These are phyloP conservation scores for Pocillopora verrucosa DNA, from an alignment of 64 coral and sea anemone species.

Conservation along the genomic window DNA sequence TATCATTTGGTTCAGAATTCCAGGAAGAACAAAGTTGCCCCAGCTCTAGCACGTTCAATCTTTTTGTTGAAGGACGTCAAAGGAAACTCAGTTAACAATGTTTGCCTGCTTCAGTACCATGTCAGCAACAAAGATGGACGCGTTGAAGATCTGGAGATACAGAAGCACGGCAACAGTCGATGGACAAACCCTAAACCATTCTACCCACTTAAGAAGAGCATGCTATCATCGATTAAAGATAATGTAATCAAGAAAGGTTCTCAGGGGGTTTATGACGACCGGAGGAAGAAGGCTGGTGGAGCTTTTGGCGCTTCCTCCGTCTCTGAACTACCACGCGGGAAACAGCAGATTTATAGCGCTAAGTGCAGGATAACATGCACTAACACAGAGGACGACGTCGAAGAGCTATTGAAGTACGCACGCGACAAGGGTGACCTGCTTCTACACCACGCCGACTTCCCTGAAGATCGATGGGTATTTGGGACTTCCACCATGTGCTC, in stretches of 20 bases:
- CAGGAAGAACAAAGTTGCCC: constrained; percentile 44
- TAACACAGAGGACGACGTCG: constrained; percentile 1
- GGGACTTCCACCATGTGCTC: constrained; percentile 38
- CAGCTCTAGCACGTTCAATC: constrained; percentile 46
- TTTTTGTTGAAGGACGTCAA: constrained; percentile 28
- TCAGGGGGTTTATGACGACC: constrained; percentile 11
- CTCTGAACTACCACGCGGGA: constrained; percentile 14
- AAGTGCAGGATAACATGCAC: constrained; percentile 10
- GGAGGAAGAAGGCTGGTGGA: constrained; percentile 3
- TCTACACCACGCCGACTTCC: constrained; percentile 26
- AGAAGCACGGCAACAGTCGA: constrained; percentile 38
- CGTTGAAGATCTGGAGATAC: constrained; percentile 32
- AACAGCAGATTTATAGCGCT: constrained; percentile 11
- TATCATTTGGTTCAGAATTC: constrained; percentile 36
- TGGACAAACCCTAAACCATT: constrained; percentile 22
- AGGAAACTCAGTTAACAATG: constrained; percentile 38
- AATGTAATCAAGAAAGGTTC: constrained; percentile 3
- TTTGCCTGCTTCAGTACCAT: constrained; percentile 56
- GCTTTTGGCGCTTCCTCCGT: neutral
- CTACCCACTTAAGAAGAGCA: constrained; percentile 38
- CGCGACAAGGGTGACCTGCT: constrained; percentile 17
- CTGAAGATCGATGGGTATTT: constrained; percentile 26
- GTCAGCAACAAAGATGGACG: neutral
- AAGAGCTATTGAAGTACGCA: constrained; percentile 45
- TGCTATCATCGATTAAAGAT: constrained; percentile 13